A percentile compares a stretch with the other conserved stretches of the same genome.
Evolutionary conservation across 1,140 invertebrate species (phyloP).

Genomic region (Araneus ventricosus): DNA sequence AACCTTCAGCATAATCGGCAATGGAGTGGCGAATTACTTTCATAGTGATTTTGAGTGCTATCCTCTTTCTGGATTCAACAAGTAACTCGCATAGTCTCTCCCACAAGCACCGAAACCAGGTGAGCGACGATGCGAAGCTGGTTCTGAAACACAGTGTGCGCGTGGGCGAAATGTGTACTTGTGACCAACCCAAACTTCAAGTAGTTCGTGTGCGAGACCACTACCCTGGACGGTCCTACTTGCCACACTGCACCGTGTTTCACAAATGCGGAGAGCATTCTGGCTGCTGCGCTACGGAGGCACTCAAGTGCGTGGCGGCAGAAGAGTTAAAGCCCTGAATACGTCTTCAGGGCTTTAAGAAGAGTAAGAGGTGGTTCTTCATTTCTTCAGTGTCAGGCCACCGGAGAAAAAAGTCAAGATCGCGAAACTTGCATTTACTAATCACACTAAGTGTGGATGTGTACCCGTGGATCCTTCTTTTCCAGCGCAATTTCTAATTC

Average conservation of each 20-base stretch:
- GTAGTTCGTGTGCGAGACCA: slow-evolving; percentile 73
- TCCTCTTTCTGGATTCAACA: not conserved
- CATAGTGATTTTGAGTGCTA: too few relatives aligned
- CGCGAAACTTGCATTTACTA: slow-evolving; percentile 75
- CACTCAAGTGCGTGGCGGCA: slow-evolving; percentile 69
- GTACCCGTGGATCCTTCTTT: not conserved
- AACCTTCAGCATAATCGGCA: not conserved
- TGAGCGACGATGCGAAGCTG: not conserved
- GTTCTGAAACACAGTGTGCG: slow-evolving; percentile 75
- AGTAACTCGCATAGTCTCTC: not conserved
- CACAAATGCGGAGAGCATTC: slow-evolving; percentile 75
- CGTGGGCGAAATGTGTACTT: slow-evolving; percentile 63
- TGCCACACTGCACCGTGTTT: slow-evolving; percentile 75
- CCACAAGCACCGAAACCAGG: not conserved
- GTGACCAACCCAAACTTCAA: slow-evolving; percentile 68
- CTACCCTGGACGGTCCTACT: slow-evolving; percentile 75
- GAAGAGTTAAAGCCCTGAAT: too few relatives aligned
- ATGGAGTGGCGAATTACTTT: not conserved
- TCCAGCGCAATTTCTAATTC: slow-evolving; percentile 27
- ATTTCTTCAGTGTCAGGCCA: slow-evolving; percentile 68
- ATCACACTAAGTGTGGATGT: slow-evolving; percentile 76
- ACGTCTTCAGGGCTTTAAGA: too few relatives aligned
- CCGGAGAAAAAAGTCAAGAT: slow-evolving; percentile 68
- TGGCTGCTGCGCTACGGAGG: slow-evolving; percentile 74
- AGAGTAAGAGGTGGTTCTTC: slow-evolving; percentile 70